Percentiles rank a stretch among this genome's conserved stretches.
Evolutionary conservation across 2,797 vertebrate species (phyloP).

Genomic region (Rhabdophis nuchalis): DNA sequence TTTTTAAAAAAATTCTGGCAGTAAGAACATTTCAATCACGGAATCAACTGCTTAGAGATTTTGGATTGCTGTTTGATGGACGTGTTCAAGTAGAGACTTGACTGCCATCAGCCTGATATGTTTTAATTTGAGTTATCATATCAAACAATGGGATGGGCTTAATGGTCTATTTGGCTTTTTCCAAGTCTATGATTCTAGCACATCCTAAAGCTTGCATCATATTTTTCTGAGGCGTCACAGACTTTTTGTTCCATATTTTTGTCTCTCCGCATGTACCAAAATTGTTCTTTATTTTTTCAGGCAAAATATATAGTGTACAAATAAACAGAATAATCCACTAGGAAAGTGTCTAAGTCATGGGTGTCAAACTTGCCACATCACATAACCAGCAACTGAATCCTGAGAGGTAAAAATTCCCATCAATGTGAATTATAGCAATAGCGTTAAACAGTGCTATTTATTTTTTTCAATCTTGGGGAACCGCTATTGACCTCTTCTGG

Average conservation of each 20-base stretch:
- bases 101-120: not conserved
- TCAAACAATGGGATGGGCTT: not conserved
- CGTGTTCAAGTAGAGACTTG: not conserved
- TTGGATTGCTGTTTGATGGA: not conserved
- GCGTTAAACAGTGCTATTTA: not conserved
- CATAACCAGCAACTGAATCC: not conserved
- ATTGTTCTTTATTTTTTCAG: not conserved
- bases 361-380: too few species aligned
- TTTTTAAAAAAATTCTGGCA: not conserved
- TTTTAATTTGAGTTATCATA: not conserved
- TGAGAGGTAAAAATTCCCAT: not conserved
- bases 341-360: not conserved
- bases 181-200: not conserved
- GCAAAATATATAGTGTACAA: not conserved
- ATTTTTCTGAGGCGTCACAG: not conserved
- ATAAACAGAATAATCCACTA: not conserved
- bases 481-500: not conserved
- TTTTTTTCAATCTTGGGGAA: not conserved
- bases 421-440: not conserved
- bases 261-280: not conserved
- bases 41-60: not conserved
- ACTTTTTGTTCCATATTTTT: not conserved
- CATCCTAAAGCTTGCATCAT: not conserved
- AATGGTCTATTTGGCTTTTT: not conserved
- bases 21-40: not conserved